Evolutionary conservation across 2,113 vertebrate species (phyloP), one percentile per base, ranked within the genome.

Genomic region (Tachuris rubrigastra): DNA sequence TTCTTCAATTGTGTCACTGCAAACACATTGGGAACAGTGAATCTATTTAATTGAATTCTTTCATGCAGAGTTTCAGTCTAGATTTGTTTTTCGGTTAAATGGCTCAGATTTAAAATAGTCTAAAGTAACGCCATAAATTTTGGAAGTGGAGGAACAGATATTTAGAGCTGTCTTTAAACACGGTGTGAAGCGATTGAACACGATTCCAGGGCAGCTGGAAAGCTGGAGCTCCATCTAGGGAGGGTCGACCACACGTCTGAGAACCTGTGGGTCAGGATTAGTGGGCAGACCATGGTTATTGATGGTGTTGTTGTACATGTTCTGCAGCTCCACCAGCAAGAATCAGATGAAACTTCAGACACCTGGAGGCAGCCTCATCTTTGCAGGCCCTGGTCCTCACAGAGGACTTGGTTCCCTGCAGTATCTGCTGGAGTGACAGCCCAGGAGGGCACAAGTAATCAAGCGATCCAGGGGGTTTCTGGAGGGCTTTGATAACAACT

Each of bases 1-100:
- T 3, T 42, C 35, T 87, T 92, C 62, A 60, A 23, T 75, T 84
- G 37, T 90, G 65, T 39, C 50, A 28, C 31, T 66, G 76, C 55
- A 71, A 86, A 86, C 46, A 49, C 65, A 41, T 25, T 77, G 59
- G 68, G 84, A 65, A 87, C 15, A 52, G 63, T 41, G 84, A 91
- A 55, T 75, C 65, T 85, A 37, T 93, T 93, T 93, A 91, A 96
- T 87, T 89, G 87, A 87, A 81, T 84, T 87, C 42, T 91, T 89
- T 89, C 81, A 78, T 67, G 81, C 77, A 59, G 91, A 46, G 60
- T 85, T 89, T 47, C 47, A 46, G 84, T 75, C 81, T 77, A 79
- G 46, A 56, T 92, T 76, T 96, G 68, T 92, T 96, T 92, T 87
- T 71, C 55, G 30, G 50, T 88, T 84, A 90, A 90, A 71, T 80